Base-by-base conservation (phyloP, 2,797 vertebrate species). In the Xenentodon cancila region DNA sequence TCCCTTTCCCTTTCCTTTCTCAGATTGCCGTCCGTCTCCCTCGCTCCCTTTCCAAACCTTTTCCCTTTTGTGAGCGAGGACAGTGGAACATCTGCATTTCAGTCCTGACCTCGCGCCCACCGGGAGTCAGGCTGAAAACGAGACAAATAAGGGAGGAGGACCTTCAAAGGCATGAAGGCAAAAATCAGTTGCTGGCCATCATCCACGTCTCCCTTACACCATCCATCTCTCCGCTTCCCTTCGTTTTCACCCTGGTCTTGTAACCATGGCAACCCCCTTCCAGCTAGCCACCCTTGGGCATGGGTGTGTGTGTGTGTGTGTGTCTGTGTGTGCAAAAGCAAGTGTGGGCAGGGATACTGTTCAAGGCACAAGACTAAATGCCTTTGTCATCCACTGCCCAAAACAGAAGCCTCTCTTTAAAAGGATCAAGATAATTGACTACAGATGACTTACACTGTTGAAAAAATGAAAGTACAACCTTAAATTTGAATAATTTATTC, bases 191-290 rank as follows among this genome's bases (percentile, higher is more conserved):
- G 59, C 71, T 85, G 79, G 81, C 80, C 73, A 75, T 83, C 83
- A 80, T 84, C 82, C 76, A 82, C 80, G 66, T 65, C 72, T 80
- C 64, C 74, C 67, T 53, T 69, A 63, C 74, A 71, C 68, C 75
- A 81, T 82, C 81, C 59, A 80, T 83, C 82, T 84, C 77, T 73
- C 64, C 1, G 51, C 66, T 73, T 87, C 64, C 70, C 72, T 74
- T 83, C 74, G 68, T 80, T 84, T 56, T 82, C 71, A 52, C 84
- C 80, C 82, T 84, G 85, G 89, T 82, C 87, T 86, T 80, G 91
- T 94, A 93, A 92, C 93, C 91, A 93, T 92, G 88, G 91, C 88
- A 94, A 94, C 93, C 89, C 89, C 91, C 86, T 85, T 88, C 53
- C 75, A 92, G 90, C 88, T 87, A 89, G 86, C 82, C 71, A 78